A percentile compares a stretch with the other conserved stretches of the same genome.
Evolutionary conservation across 1,140 invertebrate species (phyloP).

Genomic region (Stenopsyche tienmushanensis): DNA sequence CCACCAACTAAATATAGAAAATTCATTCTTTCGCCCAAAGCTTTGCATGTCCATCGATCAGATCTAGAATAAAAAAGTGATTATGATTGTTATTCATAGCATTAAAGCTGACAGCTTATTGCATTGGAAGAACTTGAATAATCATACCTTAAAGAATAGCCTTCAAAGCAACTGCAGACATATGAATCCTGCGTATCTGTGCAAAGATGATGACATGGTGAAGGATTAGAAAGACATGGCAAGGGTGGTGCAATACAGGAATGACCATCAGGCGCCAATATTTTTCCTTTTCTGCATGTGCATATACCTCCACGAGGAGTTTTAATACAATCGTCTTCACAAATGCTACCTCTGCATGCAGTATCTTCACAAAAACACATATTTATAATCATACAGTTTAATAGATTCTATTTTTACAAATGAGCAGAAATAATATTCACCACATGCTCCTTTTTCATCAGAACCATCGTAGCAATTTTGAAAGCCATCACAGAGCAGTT

Average conservation of each 20-base stretch:
- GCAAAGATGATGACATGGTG: conserved; percentile 55
- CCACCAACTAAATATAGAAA: conserved; percentile 56
- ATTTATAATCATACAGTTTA: not conserved
- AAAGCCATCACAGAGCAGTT: conserved; percentile 65
- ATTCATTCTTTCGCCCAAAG: conserved; percentile 53
- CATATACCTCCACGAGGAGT: conserved; percentile 71
- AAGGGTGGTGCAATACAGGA: conserved; percentile 48
- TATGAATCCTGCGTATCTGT: conserved; percentile 47
- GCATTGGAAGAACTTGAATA: not conserved
- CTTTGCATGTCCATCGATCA: conserved; percentile 74
- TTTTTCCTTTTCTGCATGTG: conserved; percentile 65
- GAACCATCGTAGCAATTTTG: conserved; percentile 67
- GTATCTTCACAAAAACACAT: conserved; percentile 55
- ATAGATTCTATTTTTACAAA: not conserved
- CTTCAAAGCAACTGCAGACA: conserved; percentile 73
- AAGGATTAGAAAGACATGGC: conserved; percentile 14
- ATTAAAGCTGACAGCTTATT: not conserved
- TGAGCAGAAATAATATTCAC: conserved; percentile 48
- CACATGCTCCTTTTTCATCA: conserved; percentile 61
- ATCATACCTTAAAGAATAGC: conserved; percentile 64
- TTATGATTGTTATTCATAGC: no score
- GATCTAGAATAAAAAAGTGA: conserved; percentile 50
- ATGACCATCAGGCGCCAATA: conserved; percentile 50
- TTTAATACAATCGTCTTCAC: conserved; percentile 64
- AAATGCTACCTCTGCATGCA: conserved; percentile 62